A percentile compares a stretch with the other conserved stretches of the same genome.
phyloP scores from a whole-genome alignment of 2,888 invertebrate genomes.

The Oxyteleia sp. region DNA sequence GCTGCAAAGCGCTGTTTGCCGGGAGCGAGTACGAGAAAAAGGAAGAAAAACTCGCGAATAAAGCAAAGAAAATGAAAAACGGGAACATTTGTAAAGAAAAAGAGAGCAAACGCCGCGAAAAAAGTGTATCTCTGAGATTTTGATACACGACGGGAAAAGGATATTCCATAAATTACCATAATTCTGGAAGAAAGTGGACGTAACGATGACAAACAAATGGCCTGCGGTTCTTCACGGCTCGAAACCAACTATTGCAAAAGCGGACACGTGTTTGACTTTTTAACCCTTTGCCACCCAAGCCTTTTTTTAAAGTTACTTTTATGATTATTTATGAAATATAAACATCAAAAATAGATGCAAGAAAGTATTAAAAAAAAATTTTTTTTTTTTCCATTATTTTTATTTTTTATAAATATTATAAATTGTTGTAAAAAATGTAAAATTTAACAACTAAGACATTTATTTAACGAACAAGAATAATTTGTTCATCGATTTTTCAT shows the following conservation, averaged over 20 bases:
- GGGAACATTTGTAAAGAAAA: constrained; percentile 64
- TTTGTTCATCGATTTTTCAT: too few relatives aligned
- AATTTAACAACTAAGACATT: too few relatives aligned
- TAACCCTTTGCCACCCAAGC: too few relatives aligned
- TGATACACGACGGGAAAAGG: constrained; percentile 10
- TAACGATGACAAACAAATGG: not conserved
- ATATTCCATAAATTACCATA: constrained; percentile 57
- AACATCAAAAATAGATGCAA: too few relatives aligned
- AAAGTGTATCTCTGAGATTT: constrained; percentile 41
- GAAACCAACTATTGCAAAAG: too few relatives aligned
- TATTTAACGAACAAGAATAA: too few relatives aligned
- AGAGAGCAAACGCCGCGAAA: constrained; percentile 34
- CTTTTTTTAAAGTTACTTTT: too few relatives aligned
- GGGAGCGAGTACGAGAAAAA: constrained; percentile 48
- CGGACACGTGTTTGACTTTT: not conserved
- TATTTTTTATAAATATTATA: too few relatives aligned
- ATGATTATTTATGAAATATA: too few relatives aligned
- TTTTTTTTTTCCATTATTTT: too few relatives aligned
- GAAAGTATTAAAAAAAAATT: too few relatives aligned
- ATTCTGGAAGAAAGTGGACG: constrained; percentile 4
- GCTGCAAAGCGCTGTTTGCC: constrained; percentile 55
- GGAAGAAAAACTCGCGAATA: constrained; percentile 51
- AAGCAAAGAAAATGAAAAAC: constrained; percentile 64
- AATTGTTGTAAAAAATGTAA: too few relatives aligned
- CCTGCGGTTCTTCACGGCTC: not conserved